phyloP scores from a whole-genome alignment of 2,113 vertebrate species.

The Garra rufa region DNA sequence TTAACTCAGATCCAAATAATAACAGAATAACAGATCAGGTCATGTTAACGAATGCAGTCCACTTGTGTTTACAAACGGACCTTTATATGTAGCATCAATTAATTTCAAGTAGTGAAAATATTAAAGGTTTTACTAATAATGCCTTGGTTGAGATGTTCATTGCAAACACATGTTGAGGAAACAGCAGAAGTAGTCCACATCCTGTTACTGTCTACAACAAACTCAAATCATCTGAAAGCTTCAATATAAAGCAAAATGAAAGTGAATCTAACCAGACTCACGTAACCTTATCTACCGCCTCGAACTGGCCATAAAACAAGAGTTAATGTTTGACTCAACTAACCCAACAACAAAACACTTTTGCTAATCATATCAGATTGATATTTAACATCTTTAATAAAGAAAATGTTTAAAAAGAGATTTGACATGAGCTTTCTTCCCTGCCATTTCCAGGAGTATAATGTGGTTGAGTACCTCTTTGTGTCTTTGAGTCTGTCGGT shows the following conservation, averaged over 20 bases:
- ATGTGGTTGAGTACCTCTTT: constrained; percentile 60
- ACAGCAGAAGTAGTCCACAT: no score
- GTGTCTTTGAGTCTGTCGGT: constrained; percentile 44
- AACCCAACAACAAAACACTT: neutral
- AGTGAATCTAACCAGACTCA: neutral
- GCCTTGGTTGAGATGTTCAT: neutral
- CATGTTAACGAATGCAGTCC: no score
- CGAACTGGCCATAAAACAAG: neutral
- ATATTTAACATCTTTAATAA: neutral
- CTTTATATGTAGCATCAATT: no score
- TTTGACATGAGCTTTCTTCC: neutral
- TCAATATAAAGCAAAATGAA: neutral
- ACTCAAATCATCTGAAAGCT: neutral
- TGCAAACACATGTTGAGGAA: no score
- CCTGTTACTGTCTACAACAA: no score
- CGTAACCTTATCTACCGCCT: neutral
- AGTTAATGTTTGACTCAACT: neutral
- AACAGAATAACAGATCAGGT: no score
- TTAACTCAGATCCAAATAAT: no score
- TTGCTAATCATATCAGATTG: neutral
- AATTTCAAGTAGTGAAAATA: no score
- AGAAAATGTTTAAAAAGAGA: neutral
- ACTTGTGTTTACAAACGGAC: no score
- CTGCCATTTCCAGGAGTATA: neutral
- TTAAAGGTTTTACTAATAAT: no score